Evolutionary conservation across 1,140 invertebrate species (phyloP), one percentile per base, ranked within the genome.

Genomic region (Nixonia krombeini): DNA sequence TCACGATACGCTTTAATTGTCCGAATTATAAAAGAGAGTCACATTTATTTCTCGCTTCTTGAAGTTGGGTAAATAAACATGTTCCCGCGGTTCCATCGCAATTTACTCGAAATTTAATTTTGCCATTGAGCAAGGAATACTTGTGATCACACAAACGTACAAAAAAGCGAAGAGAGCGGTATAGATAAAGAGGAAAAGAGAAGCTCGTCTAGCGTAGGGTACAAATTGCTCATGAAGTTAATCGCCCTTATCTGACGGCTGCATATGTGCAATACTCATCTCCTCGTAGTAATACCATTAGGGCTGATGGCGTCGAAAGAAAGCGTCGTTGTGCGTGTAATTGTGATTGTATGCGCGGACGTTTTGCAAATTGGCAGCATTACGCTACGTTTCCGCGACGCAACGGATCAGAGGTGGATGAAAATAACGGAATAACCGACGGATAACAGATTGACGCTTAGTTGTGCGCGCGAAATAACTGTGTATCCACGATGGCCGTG

Each of bases 391-490:
- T 76, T 72, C 65, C 61, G 62, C 66, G 72, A 66, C 57, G 53
- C 52, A 42, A 58, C 44, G 52, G 57, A 72, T 70, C 73, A 59
- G 70, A 58, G 64, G 63, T 64, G 57, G 71, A 63, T 51, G 49
- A 38, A 64, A 38, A 64, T 67, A 72, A 74, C 59, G 70, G 52
- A 66, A 71, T 74, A 75, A 75, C 72, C 72, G 70, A 70, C 67
- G 70, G 59, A 68, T 71, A 78, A 75, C 73, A 74, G 72, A 73
- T 72, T 66, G 73, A 76, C 72, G 72, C 75, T 76, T 74, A 71
- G n/a, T n/a, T n/a, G n/a, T n/a, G n/a, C n/a, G n/a, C n/a, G n/a
- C n/a, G n/a, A n/a, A n/a, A n/a, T n/a, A n/a, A n/a, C n/a, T n/a
- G 72, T 75, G 72, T 68, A 76, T 51, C 51, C 52, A 59, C 66